Conservation (phyloP, 2,888 invertebrate species). For the Drosophila austrosaltans region DNA sequence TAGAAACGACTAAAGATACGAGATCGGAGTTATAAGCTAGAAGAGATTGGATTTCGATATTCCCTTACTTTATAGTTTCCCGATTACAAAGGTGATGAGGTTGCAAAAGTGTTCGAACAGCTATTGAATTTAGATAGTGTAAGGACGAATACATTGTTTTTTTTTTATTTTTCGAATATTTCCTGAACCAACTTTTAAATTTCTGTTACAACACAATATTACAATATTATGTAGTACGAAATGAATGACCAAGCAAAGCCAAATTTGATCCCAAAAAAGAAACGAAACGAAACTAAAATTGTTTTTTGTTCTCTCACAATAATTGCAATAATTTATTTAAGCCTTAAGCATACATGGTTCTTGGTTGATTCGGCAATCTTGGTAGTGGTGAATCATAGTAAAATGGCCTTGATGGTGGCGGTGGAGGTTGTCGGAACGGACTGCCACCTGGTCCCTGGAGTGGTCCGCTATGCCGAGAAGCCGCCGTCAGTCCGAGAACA, state of each 20-base stretch:
- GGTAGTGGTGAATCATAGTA: conserved; percentile 57
- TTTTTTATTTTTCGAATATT: neutral
- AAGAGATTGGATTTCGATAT: neutral
- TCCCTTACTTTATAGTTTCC: neutral
- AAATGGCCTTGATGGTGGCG: conserved; percentile 38
- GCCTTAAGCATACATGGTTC: conserved; percentile 62
- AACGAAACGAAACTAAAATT: neutral
- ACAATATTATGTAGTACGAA: neutral
- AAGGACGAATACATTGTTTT: neutral
- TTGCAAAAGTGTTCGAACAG: conserved; percentile 31
- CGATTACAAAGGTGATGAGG: conserved; percentile 24
- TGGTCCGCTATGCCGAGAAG: conserved; percentile 54
- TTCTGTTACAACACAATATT: neutral
- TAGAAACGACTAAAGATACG: neutral
- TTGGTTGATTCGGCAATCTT: conserved; percentile 34
- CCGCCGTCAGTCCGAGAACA: conserved; percentile 24
- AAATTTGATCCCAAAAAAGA: conserved; percentile 16
- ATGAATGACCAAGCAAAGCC: neutral
- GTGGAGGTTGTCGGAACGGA: conserved; percentile 23
- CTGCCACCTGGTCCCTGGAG: conserved; percentile 35
- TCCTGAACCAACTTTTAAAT: neutral
- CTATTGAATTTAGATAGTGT: neutral
- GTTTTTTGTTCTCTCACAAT: neutral
- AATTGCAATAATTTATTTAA: neutral
- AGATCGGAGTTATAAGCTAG: neutral